phyloP scores from a whole-genome alignment of 2,888 invertebrate species.

The Merodon equestris region DNA sequence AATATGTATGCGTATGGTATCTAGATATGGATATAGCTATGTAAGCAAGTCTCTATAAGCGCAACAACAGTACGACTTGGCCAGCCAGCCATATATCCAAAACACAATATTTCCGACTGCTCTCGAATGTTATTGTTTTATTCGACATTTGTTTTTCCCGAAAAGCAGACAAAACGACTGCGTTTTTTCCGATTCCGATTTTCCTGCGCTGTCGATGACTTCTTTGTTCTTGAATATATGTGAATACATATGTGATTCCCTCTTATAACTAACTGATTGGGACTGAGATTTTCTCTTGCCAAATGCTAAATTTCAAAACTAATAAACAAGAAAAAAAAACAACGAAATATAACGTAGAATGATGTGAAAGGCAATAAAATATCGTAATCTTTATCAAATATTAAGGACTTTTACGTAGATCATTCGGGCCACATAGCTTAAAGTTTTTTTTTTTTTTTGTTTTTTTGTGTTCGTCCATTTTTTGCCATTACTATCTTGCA shows the following conservation, averaged over 20 bases:
- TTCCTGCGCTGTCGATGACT: constrained; percentile 57
- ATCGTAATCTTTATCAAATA: constrained; percentile 26
- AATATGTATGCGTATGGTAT: too few relatives aligned
- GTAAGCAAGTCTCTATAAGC: too few relatives aligned
- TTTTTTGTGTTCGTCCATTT: too few relatives aligned
- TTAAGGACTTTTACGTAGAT: not conserved
- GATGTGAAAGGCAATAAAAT: not conserved
- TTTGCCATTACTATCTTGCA: not conserved
- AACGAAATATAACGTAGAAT: constrained; percentile 4
- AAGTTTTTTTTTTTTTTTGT: not conserved
- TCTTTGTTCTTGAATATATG: constrained; percentile 67
- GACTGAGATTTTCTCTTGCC: constrained; percentile 55
- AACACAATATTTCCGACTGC: not conserved
- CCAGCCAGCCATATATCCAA: constrained; percentile 16
- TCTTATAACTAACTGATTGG: constrained; percentile 12
- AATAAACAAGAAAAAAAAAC: constrained; percentile 6
- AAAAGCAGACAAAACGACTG: constrained; percentile 37
- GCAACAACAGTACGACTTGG: not conserved
- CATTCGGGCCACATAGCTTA: constrained; percentile 9
- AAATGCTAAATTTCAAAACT: constrained; percentile 30
- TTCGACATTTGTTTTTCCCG: constrained; percentile 40
- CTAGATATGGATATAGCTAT: too few relatives aligned
- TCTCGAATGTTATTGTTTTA: constrained; percentile 17
- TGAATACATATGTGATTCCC: constrained; percentile 33
- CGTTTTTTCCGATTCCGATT: constrained; percentile 37